Conservation (phyloP, 2,797 vertebrate species). For the Sphenopsis melanotis region DNA sequence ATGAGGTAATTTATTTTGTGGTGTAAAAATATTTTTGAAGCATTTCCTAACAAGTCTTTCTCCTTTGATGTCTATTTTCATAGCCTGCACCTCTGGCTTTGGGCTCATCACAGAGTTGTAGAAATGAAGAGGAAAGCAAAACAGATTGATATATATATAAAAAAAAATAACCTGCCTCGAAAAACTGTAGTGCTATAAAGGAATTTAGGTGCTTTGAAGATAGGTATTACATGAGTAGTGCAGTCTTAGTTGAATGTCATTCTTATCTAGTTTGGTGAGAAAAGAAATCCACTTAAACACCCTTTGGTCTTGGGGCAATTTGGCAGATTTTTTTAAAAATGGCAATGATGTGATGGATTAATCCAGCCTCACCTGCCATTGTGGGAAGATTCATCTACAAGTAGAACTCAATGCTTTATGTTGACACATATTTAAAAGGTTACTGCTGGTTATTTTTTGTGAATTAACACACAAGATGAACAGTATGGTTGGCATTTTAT, state of each 20-base stretch:
- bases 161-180: not conserved
- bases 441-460: not conserved
- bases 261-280: not conserved
- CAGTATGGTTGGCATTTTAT: not conserved
- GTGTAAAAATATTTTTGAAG: not conserved
- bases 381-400: not conserved
- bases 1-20: not conserved
- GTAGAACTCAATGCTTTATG: not conserved
- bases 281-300: not conserved
- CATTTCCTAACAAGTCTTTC: not conserved
- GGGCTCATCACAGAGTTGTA: not conserved
- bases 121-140: not conserved
- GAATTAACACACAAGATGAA: not conserved
- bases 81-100: not conserved
- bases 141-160: not conserved
- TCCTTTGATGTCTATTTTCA: not conserved
- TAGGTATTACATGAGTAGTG: not conserved
- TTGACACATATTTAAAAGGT: not conserved
- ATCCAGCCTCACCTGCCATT: not conserved
- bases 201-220: conserved; percentile 11
- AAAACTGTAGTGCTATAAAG: not conserved
- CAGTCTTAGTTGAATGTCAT: not conserved
- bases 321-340: not conserved
- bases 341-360: not conserved
- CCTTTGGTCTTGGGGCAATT: not conserved